Conservation (phyloP, 2,113 vertebrate genomes). For the Plestiodon gilberti region DNA sequence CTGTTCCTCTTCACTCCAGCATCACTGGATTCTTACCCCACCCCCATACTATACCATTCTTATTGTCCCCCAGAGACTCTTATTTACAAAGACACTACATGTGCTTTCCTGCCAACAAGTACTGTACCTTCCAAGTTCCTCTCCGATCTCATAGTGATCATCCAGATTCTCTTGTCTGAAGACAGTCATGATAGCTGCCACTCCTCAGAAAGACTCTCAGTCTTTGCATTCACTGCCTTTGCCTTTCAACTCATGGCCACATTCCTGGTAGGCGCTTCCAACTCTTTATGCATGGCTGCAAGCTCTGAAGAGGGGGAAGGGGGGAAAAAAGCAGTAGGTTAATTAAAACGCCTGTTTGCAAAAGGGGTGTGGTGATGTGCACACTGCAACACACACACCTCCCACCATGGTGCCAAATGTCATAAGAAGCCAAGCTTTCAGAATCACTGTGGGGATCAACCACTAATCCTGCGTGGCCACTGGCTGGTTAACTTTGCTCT, state of each 20-base stretch:
- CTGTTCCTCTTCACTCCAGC: not conserved
- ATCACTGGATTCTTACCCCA: constrained; percentile 10
- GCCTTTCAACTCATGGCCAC: constrained; percentile 72
- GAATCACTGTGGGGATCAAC: not conserved
- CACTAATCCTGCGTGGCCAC: not conserved
- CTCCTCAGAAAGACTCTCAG: constrained; percentile 50
- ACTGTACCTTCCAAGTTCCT: constrained; percentile 92
- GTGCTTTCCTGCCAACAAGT: not conserved
- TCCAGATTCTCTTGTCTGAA: constrained; percentile 95
- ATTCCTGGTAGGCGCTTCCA: constrained; percentile 9
- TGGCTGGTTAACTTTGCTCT: not conserved
- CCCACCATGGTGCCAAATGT: not conserved
- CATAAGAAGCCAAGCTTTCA: not conserved
- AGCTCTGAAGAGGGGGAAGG: constrained; percentile 4
- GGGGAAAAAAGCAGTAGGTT: not conserved
- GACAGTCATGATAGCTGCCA: constrained; percentile 85
- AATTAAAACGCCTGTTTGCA: not conserved
- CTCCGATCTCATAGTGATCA: constrained; percentile 91
- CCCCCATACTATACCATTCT: not conserved
- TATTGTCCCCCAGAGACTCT: not conserved
- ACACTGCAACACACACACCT: not conserved
- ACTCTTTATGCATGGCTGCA: constrained; percentile 42
- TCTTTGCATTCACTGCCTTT: constrained; percentile 56
- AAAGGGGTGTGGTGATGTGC: constrained; percentile 21
- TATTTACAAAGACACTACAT: not conserved